Percentiles rank a stretch among this genome's conserved stretches.
Evolutionary conservation across 2,113 vertebrate genomes (phyloP).

Genomic region (Scytalopus superciliaris): DNA sequence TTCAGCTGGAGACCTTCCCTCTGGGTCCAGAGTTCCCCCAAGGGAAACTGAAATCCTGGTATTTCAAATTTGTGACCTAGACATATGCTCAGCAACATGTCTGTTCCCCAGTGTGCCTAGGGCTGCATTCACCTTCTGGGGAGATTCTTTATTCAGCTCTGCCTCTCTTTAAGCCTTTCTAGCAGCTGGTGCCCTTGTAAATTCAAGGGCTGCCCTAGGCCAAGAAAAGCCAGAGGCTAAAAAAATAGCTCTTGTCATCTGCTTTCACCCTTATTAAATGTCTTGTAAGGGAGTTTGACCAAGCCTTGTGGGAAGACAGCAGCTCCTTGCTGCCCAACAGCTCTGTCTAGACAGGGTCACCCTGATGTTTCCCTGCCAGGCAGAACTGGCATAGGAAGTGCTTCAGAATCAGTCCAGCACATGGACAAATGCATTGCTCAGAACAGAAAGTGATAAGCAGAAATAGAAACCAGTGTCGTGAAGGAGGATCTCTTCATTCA

Average conservation of each 20-base stretch:
- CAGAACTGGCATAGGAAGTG: background rate
- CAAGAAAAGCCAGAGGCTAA: constrained; percentile 6
- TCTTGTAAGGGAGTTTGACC: background rate
- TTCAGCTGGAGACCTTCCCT: background rate
- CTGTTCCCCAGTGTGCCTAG: background rate
- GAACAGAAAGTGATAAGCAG: background rate
- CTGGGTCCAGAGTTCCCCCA: background rate
- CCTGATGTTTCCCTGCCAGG: background rate
- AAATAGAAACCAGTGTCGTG: background rate
- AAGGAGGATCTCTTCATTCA: background rate
- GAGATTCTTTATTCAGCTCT: background rate
- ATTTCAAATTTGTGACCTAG: background rate
- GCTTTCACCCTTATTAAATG: constrained; percentile 12
- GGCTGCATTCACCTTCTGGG: background rate
- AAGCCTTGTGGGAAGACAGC: background rate
- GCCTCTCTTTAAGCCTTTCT: constrained; percentile 2
- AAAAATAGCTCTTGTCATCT: constrained; percentile 17
- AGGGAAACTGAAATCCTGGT: background rate
- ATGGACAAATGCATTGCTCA: background rate
- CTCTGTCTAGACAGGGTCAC: background rate
- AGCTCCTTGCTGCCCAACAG: background rate
- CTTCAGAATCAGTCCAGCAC: background rate
- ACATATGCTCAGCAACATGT: background rate
- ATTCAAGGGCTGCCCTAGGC: background rate
- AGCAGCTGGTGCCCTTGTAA: constrained; percentile 45